Evolutionary conservation across 2,888 invertebrate genomes (phyloP), one percentile per base, ranked within the genome.

Genomic region (Luperina nickerlii): DNA sequence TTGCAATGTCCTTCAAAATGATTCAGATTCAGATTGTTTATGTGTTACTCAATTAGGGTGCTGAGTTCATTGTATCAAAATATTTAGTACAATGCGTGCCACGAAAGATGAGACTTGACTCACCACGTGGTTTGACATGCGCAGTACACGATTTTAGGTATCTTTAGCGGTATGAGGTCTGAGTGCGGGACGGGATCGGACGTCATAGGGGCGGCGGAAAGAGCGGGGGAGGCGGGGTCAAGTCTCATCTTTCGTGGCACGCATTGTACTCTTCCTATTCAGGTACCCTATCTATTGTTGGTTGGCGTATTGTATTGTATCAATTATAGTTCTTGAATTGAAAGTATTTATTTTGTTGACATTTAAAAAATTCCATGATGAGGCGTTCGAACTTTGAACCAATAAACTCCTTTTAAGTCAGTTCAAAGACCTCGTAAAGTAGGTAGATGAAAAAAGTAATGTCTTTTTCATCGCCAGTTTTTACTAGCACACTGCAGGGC

Each of bases 231-330:
- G 32, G 32, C 32, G 32, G 32, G 32, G 32, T 32, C 32, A 32
- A 32, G 32, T 32, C 32, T 32, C 32, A 32, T 32, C 32, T 32
- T 32, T 32, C 32, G 32, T 32, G 32, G 32, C 32, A 1, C 1
- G 32, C 32, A 32, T 32, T 32, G 32, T 32, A 32, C 65, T 38
- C 24, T 82, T 79, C 24, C 20, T 60, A 42, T 79, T 75, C 24
- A 48, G 13, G 9, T 24, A 57, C 1, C 1, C 20, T 24, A 57
- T 6, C n/a, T 57, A 27, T 75, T 75, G 54, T 82, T 48, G 24
- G 62, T 13, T 9, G 15, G 9, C 42, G 1, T 20, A 42, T 78
- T 81, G 51, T 73, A 42, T 18, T 27, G 3, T 45, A 27, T 51
- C 7, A 51, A 45, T 57, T 9, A 9, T 45, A 24, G 13, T 18